phyloP scores from a whole-genome alignment of 2,113 vertebrate species.

The Ophthalmolycus amberensis region DNA sequence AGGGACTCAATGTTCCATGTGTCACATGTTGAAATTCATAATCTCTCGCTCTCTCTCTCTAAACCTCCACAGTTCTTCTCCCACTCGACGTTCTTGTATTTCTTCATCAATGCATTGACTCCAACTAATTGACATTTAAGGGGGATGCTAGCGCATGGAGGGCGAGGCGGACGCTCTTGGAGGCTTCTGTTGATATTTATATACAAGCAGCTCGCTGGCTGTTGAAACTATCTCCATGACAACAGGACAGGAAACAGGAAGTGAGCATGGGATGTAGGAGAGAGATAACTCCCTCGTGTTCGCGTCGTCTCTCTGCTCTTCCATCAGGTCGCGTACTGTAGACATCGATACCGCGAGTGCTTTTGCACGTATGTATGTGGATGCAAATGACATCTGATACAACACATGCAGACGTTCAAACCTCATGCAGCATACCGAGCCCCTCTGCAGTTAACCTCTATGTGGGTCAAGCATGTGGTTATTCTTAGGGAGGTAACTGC shows the following conservation, averaged over 20 bases:
- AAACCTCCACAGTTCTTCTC: slow-evolving; percentile 20
- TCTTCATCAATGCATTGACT: slow-evolving; percentile 11
- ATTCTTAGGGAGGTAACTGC: slow-evolving; percentile 56
- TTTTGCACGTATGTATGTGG: background rate
- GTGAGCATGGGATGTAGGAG: slow-evolving; percentile 41
- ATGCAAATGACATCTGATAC: slow-evolving; percentile 4
- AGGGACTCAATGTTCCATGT: slow-evolving; percentile 19
- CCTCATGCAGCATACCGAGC: slow-evolving; percentile 5
- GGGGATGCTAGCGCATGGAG: slow-evolving; percentile 17
- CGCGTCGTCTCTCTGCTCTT: background rate
- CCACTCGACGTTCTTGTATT: slow-evolving; percentile 20
- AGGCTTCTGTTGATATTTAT: slow-evolving; percentile 44
- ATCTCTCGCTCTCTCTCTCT: background rate
- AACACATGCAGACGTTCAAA: background rate
- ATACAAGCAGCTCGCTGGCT: slow-evolving; percentile 3
- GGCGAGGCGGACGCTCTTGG: slow-evolving; percentile 44
- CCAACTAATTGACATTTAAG: slow-evolving; percentile 51
- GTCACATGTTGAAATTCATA: background rate
- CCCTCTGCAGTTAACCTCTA: slow-evolving; percentile 20
- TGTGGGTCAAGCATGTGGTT: slow-evolving; percentile 41
- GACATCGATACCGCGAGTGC: background rate
- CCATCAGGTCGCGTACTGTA: background rate
- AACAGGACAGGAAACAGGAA: slow-evolving; percentile 80
- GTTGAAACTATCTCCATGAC: slow-evolving; percentile 61
- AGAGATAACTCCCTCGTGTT: slow-evolving; percentile 54